Evolutionary conservation across 2,797 vertebrate genomes (phyloP).

Genomic region (Epinephelus awoara): DNA sequence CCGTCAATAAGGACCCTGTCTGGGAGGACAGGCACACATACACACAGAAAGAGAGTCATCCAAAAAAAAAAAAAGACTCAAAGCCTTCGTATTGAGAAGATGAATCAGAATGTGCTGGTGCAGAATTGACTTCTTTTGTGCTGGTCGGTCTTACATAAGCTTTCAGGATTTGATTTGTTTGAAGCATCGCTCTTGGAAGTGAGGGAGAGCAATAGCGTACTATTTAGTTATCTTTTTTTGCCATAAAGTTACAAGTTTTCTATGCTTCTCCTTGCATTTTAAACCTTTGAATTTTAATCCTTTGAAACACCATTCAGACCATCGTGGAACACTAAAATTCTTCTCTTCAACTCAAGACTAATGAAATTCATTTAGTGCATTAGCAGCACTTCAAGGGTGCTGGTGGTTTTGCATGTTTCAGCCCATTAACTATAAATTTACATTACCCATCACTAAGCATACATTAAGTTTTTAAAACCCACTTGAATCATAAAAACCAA

Average conservation of each 20-base stretch:
- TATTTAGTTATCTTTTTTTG: neutral
- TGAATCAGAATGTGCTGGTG: conserved; percentile 15
- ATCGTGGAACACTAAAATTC: conserved; percentile 6
- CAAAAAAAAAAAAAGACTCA: conserved; percentile 5
- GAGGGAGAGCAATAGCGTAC: conserved; percentile 1
- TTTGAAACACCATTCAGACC: conserved; percentile 22
- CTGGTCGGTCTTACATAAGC: conserved; percentile 8
- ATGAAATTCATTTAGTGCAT: conserved; percentile 29
- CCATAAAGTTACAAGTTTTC: conserved; percentile 10
- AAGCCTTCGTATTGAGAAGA: conserved; percentile 5
- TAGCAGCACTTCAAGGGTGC: conserved; percentile 20
- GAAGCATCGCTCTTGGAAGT: conserved; percentile 4
- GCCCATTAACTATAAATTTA: conserved; percentile 44
- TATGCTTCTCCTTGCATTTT: conserved; percentile 10
- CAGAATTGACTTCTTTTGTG: conserved; percentile 30
- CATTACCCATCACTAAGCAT: conserved; percentile 2
- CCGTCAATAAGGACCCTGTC: conserved; percentile 60
- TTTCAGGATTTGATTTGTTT: conserved; percentile 34
- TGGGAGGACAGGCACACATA: conserved; percentile 48
- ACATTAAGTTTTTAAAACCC: conserved; percentile 11
- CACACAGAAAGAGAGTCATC: neutral
- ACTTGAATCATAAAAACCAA: conserved; percentile 18
- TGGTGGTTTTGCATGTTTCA: conserved; percentile 47
- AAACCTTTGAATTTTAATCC: conserved; percentile 3
- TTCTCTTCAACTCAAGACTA: conserved; percentile 19